Base-by-base conservation (phyloP, 2,888 invertebrate genomes). In the Cheilosia impressa region DNA sequence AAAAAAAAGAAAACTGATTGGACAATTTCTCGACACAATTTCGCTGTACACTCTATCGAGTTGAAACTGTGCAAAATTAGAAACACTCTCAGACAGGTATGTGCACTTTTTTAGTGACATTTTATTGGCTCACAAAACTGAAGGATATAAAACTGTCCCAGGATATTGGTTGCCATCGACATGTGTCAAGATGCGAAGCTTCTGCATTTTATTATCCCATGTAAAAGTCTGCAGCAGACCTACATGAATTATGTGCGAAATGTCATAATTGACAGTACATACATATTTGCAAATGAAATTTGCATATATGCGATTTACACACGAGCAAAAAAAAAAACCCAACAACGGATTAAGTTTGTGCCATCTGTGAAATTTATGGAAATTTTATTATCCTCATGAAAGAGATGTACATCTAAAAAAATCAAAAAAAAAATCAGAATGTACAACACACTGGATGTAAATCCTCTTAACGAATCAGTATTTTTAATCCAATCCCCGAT, bases 261-360 rank as follows among this genome's bases (percentile, higher is more conserved):
- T 76, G 75, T 84, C 84, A 84, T 80, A 84, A 84, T 84, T 80
- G 84, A 80, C 75, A 71, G 63, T 7, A 63, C 50, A 58, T 22
- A 47, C 62, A 38, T 31, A 45, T 73, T 78, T 78, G 57, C 24
- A 19, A 52, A 58, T 71, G 60, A 43, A 65, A 71, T 84, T 80
- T 84, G 63, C 68, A 71, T 82, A 27, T 27, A 41, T 19, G 47
- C 62, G 53, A 63, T 38, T 68, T 19, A 10, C 2, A 38, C 31
- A 55, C 1, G 24, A 43, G 50, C n/a, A n/a, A n/a, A 27, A 60
- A 63, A 31, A 19, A 50, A 65, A 24, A 24, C 7, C 31, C 31
- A 31, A 2, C 31, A 41, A 41, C 27, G 60, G 60, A 76, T 76
- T 76, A 76, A 60, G 58, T 69, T 31, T 60, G n/a, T 73, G 43